These are phyloP conservation scores for Agrotis clavis DNA, from an alignment of 2,888 invertebrate genomes.

Conservation along the genomic window DNA sequence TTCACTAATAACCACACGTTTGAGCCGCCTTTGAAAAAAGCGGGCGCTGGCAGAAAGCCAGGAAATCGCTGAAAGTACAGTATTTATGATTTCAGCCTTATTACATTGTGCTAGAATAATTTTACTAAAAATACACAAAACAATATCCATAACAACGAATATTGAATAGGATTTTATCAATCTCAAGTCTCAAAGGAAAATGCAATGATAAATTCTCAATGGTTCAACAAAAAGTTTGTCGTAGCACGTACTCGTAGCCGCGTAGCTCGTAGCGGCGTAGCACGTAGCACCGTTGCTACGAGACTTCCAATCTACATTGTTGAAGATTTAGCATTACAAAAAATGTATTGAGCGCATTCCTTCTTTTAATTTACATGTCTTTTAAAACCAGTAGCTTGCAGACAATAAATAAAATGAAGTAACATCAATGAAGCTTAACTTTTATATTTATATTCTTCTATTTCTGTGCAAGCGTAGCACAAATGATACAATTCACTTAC, in stretches of 20 bases:
- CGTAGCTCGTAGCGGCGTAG: slow-evolving; percentile 36
- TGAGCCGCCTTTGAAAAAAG: slow-evolving; percentile 31
- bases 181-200: slow-evolving; percentile 11
- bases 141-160: neutral
- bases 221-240: slow-evolving; percentile 30
- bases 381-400: neutral
- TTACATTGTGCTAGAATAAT: slow-evolving; percentile 8
- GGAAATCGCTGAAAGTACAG: slow-evolving; percentile 1
- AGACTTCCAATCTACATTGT: slow-evolving; percentile 20
- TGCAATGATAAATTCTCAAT: slow-evolving; percentile 26
- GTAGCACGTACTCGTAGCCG: slow-evolving; percentile 53
- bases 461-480: slow-evolving; percentile 2
- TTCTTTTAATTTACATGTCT: neutral
- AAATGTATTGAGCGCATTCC: neutral
- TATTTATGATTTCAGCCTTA: slow-evolving; percentile 26
- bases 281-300: slow-evolving; percentile 36
- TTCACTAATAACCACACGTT: slow-evolving; percentile 31
- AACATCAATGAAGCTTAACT: neutral
- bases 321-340: slow-evolving; percentile 15
- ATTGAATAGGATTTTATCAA: neutral
- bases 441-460: neutral
- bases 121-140: neutral
- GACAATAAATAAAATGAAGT: neutral
- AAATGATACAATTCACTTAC: slow-evolving; percentile 30
- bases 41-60: slow-evolving; percentile 30